Conservation (phyloP, 2,888 invertebrate genomes). For the Acleris laterana region DNA sequence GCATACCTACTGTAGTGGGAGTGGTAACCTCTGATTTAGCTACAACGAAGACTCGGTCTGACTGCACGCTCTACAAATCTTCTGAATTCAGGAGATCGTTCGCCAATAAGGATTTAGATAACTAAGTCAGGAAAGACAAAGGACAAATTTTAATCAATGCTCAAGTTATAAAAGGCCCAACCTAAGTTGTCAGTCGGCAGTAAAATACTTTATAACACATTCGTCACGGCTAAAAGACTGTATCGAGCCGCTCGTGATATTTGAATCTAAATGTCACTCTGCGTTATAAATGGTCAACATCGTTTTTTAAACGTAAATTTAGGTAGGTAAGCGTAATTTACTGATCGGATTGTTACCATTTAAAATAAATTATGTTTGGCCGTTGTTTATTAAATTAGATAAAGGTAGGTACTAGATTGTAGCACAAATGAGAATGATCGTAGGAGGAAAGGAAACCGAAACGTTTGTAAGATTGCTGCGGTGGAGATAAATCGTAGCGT, state of each 20-base stretch:
- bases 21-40: no score
- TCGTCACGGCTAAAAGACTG: constrained; percentile 1
- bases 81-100: no score
- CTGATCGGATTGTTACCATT: background rate
- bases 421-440: background rate
- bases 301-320: background rate
- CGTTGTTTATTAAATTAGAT: no score
- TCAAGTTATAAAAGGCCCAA: background rate
- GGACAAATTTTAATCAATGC: no score
- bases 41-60: no score
- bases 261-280: constrained; percentile 12
- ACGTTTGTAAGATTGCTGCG: background rate
- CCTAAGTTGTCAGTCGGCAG: background rate
- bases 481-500: background rate
- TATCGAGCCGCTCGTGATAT: constrained; percentile 14
- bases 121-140: no score
- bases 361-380: background rate
- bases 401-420: background rate
- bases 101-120: no score
- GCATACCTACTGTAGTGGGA: no score
- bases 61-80: no score
- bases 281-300: constrained; percentile 10
- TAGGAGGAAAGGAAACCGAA: background rate
- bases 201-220: background rate
- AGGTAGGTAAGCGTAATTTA: constrained; percentile 11